Evolutionary conservation across 2,888 invertebrate genomes (phyloP).

Genomic region (Tiliacea aurago): DNA sequence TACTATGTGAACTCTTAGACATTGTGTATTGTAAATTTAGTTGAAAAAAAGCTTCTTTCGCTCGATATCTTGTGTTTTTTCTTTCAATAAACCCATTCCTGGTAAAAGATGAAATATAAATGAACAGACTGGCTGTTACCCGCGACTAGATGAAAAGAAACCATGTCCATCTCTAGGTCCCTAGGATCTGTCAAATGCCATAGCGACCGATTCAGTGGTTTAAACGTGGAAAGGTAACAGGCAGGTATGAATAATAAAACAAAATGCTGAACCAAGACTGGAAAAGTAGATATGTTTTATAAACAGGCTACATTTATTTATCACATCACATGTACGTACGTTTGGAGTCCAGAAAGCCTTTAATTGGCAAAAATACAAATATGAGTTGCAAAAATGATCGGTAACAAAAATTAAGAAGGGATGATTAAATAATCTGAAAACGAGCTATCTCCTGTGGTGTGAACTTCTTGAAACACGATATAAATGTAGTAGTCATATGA

Average conservation of each 20-base stretch:
- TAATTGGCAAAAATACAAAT: background rate
- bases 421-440: background rate
- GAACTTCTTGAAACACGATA: background rate
- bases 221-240: no score
- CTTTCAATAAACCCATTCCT: slow-evolving; percentile 65
- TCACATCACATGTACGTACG: no score
- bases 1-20: slow-evolving; percentile 80
- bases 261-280: background rate
- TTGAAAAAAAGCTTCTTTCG: slow-evolving; percentile 89
- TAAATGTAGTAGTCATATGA: background rate
- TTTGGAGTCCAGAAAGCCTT: background rate
- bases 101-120: background rate
- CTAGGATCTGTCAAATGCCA: no score
- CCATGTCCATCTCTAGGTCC: no score
- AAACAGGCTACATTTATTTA: background rate
- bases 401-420: background rate
- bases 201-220: no score
- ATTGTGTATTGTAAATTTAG: slow-evolving; percentile 86
- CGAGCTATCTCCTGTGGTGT: background rate
- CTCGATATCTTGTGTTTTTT: slow-evolving; percentile 80
- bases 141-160: no score
- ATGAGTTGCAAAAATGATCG: background rate
- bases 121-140: no score
- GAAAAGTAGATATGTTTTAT: background rate
- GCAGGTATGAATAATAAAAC: no score